Evolutionary conservation across 2,113 vertebrate genomes (phyloP), one percentile per base, ranked within the genome.

Genomic region (Enhydra lutris): DNA sequence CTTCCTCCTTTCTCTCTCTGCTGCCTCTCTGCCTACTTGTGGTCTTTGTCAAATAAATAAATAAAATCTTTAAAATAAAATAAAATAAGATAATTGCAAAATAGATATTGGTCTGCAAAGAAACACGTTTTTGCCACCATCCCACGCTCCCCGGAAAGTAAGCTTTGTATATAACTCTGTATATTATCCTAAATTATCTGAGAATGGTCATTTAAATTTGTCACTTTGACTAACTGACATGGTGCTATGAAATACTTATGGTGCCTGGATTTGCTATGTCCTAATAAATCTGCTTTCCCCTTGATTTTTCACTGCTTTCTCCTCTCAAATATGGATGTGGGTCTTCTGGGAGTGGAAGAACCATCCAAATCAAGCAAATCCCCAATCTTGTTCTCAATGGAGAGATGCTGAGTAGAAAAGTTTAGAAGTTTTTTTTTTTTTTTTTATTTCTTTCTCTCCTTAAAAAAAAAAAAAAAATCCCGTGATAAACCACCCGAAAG

Each of bases 61-160:
- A 55, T 55, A 55, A 55, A 55, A 55, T 20, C 18, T 55, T 55
- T 52, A 52, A 52, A 52, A 15, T 52, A 52, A 52, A 86, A 50
- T 50, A 55, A 57, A 57, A 55, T 86, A 18, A 18, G 1, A 21
- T 57, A 21, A 57, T 57, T 57, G 57, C 57, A 59, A 59, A 59
- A 59, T 81, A 76, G 34, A 84, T 78, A 90, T 26, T 92, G 50
- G 52, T 71, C 69, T 96, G 63, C 92, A 97, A 92, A 92, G 71
- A 94, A 95, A 88, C 45, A 87, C 39, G 47, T 80, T 96, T 97
- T 36, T 89, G 73, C 23, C 23, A 12, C 39, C 2, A 36, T 1
- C n/a, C 21, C 18, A 36, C 23, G 7, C 11, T 23, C 23, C 23
- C 36, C 47, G 4, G 15, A 65, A 95, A 81, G 57, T 73, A 63